Evolutionary conservation across 2,113 vertebrate genomes (phyloP).

Genomic region (Xiphophorus couchianus): DNA sequence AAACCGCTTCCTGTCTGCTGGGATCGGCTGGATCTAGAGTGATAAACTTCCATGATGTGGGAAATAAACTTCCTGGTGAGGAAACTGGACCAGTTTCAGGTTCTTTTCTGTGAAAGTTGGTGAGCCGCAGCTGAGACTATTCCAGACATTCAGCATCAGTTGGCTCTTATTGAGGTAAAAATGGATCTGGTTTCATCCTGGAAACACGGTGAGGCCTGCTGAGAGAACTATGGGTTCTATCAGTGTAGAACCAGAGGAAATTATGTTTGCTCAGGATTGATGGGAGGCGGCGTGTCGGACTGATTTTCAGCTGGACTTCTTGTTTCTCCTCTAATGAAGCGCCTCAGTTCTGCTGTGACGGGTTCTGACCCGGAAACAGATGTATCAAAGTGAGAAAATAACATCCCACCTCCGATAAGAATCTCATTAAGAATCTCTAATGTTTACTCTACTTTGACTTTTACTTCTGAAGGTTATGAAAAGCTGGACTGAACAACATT

Average conservation of each 20-base stretch:
- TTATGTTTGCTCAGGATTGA: not conserved
- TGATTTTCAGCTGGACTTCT: not conserved
- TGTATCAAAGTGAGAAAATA: not conserved
- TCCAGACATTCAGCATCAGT: not conserved
- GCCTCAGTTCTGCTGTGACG: not conserved
- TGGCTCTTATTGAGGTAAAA: not conserved
- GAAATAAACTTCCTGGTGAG: not conserved
- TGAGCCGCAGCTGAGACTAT: not conserved
- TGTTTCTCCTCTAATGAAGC: not conserved
- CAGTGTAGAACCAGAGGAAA: not conserved
- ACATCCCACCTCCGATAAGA: not conserved
- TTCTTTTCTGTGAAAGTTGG: not conserved
- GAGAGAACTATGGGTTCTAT: too few species aligned
- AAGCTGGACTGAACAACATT: not conserved
- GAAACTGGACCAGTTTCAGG: not conserved
- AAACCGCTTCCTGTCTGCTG: not conserved
- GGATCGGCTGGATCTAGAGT: not conserved
- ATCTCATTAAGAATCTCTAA: not conserved
- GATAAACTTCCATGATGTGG: not conserved
- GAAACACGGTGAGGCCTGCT: not conserved
- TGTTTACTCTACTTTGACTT: not conserved
- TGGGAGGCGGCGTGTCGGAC: not conserved
- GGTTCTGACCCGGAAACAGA: not conserved
- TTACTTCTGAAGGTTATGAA: not conserved
- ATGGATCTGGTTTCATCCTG: not conserved